These are phyloP conservation scores for Gari tellinella DNA, from an alignment of 2,888 invertebrate species.

Conservation along the genomic window DNA sequence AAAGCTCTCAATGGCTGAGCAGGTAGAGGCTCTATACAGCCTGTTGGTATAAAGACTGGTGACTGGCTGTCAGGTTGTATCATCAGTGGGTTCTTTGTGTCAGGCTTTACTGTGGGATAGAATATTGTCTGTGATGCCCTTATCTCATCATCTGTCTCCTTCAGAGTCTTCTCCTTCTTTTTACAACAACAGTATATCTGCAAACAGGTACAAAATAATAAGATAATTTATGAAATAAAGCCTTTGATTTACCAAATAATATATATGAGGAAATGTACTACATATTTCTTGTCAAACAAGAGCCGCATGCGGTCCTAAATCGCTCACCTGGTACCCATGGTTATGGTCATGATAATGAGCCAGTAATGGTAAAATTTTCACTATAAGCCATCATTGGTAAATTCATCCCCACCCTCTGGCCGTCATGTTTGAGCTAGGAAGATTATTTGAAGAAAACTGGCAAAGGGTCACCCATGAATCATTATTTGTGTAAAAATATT, in stretches of 20 bases:
- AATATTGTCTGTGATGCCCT: constrained; percentile 71
- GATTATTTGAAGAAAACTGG: too few species aligned
- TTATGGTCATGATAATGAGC: too few species aligned
- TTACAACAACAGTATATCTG: constrained; percentile 76
- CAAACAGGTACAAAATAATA: constrained; percentile 5
- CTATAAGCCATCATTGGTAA: too few species aligned
- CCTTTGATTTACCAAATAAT: background rate
- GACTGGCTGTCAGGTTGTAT: constrained; percentile 76
- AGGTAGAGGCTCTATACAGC: constrained; percentile 73
- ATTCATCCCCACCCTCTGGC: too few species aligned
- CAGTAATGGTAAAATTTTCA: too few species aligned
- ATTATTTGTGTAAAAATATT: too few species aligned
- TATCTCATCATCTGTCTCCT: constrained; percentile 57
- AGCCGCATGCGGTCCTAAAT: too few species aligned
- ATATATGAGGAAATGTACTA: too few species aligned
- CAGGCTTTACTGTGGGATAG: constrained; percentile 76
- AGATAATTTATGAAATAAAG: background rate
- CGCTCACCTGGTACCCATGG: too few species aligned
- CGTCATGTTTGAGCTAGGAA: too few species aligned
- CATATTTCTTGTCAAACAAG: too few species aligned
- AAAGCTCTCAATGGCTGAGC: constrained; percentile 74
- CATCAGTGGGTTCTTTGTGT: constrained; percentile 71
- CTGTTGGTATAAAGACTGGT: constrained; percentile 68
- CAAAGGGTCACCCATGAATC: too few species aligned
- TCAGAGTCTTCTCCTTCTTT: constrained; percentile 60